Evolutionary conservation across 1,140 invertebrate genomes (phyloP).

Genomic region (Pogonomyrmex californicus): DNA sequence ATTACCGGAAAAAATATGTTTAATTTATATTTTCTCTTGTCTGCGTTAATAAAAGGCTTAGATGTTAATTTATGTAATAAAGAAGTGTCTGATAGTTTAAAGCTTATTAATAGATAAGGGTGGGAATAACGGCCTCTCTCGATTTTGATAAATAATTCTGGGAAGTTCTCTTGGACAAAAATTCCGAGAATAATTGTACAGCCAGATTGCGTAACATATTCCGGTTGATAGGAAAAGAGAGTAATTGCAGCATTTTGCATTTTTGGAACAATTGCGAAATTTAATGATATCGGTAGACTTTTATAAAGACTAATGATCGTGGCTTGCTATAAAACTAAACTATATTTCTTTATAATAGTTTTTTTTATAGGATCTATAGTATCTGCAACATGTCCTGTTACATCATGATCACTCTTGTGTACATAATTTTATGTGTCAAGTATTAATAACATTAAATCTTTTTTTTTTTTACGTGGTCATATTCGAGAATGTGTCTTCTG

Average conservation of each 20-base stretch:
- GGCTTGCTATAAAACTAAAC: slow-evolving; percentile 9
- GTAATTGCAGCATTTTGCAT: background rate
- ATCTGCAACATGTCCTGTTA: slow-evolving; percentile 5
- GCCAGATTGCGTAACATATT: background rate
- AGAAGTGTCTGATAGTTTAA: background rate
- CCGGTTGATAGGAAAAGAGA: background rate
- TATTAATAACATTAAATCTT: slow-evolving; percentile 17
- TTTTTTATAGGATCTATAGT: slow-evolving; percentile 5
- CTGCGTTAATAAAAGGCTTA: background rate
- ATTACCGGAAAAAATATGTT: background rate
- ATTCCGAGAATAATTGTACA: slow-evolving; percentile 13
- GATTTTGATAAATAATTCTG: background rate
- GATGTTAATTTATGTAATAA: background rate
- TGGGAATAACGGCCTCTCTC: background rate
- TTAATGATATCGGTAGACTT: background rate
- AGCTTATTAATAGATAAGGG: background rate
- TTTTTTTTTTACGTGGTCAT: background rate
- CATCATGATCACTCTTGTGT: slow-evolving; percentile 20
- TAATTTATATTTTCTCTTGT: background rate
- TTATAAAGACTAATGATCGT: background rate
- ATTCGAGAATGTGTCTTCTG: background rate
- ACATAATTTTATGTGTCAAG: slow-evolving; percentile 30
- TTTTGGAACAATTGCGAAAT: slow-evolving; percentile 5
- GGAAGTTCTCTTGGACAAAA: background rate
- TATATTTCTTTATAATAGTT: background rate